Percentiles rank a stretch among this genome's conserved stretches.
phyloP scores from a whole-genome alignment of 2,797 vertebrate species.

The Takifugu ocellatus region DNA sequence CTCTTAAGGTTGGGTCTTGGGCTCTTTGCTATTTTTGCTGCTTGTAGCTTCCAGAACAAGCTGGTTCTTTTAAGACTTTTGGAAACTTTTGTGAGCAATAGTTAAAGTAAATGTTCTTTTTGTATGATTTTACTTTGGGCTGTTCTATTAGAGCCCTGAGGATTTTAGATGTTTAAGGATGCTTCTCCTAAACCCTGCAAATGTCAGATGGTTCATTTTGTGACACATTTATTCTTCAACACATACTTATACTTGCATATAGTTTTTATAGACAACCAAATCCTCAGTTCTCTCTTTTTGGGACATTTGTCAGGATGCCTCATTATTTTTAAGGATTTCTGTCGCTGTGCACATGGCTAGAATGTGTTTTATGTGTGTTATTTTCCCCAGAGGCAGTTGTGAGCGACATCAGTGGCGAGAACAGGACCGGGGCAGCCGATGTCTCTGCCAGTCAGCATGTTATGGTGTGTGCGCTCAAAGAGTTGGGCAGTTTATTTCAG shows the following conservation, averaged over 20 bases:
- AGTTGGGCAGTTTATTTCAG: slow-evolving; percentile 95
- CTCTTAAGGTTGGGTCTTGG: slow-evolving; percentile 10
- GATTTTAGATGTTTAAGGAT: slow-evolving; percentile 29
- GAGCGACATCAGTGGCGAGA: slow-evolving; percentile 92
- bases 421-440: slow-evolving; percentile 88
- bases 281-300: slow-evolving; percentile 47
- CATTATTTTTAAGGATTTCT: slow-evolving; percentile 7
- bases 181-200: neutral
- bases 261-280: neutral
- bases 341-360: neutral
- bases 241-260: neutral
- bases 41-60: slow-evolving; percentile 30
- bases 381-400: slow-evolving; percentile 86
- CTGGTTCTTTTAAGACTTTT: slow-evolving; percentile 37
- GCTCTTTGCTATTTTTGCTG: slow-evolving; percentile 25
- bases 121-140: slow-evolving; percentile 15
- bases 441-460: slow-evolving; percentile 97
- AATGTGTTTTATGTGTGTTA: too few relatives aligned
- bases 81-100: slow-evolving; percentile 8
- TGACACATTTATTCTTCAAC: slow-evolving; percentile 9
- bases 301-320: neutral
- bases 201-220: neutral
- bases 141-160: slow-evolving; percentile 42
- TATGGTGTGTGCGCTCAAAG: slow-evolving; percentile 97
- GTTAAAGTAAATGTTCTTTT: slow-evolving; percentile 13